Evolutionary conservation across 2,113 vertebrate species (phyloP).

Genomic region (Chelonoidis abingdonii): DNA sequence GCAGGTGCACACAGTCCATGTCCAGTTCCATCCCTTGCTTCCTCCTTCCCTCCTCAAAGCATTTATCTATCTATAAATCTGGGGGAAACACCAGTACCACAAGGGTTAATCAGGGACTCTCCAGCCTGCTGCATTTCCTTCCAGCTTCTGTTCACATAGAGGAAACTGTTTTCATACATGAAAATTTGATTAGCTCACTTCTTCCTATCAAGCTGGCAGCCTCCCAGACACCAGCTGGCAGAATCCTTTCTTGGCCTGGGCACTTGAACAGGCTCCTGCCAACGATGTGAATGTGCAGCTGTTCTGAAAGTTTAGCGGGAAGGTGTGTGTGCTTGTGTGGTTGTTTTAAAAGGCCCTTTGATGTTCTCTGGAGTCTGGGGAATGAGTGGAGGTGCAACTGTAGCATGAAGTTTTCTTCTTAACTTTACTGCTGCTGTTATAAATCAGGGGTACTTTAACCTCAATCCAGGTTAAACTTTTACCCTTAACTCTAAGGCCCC

Average conservation of each 20-base stretch:
- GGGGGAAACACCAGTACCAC: constrained; percentile 7
- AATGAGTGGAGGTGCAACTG: not conserved
- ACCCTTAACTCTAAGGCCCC: not conserved
- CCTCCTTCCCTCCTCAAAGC: not conserved
- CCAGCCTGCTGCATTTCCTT: constrained; percentile 50
- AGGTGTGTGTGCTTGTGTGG: not conserved
- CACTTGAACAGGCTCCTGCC: constrained; percentile 21
- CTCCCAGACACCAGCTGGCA: constrained; percentile 60
- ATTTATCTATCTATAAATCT: constrained; percentile 36
- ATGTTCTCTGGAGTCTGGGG: not conserved
- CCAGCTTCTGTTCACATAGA: constrained; percentile 61
- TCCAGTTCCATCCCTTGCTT: not conserved
- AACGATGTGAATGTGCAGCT: not conserved
- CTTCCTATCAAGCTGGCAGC: constrained; percentile 59
- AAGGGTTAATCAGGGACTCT: constrained; percentile 31
- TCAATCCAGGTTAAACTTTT: constrained; percentile 21
- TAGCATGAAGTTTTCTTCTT: not conserved
- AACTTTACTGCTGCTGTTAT: constrained; percentile 12
- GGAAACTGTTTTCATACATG: constrained; percentile 68
- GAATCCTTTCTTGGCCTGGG: constrained; percentile 29
- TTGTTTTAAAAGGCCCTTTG: constrained; percentile 7
- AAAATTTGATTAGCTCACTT: constrained; percentile 71
- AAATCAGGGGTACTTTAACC: constrained; percentile 24
- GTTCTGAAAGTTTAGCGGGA: not conserved
- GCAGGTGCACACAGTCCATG: not conserved